Base-by-base conservation (phyloP, 2,113 vertebrate species). In the Brevimyrus niger region DNA sequence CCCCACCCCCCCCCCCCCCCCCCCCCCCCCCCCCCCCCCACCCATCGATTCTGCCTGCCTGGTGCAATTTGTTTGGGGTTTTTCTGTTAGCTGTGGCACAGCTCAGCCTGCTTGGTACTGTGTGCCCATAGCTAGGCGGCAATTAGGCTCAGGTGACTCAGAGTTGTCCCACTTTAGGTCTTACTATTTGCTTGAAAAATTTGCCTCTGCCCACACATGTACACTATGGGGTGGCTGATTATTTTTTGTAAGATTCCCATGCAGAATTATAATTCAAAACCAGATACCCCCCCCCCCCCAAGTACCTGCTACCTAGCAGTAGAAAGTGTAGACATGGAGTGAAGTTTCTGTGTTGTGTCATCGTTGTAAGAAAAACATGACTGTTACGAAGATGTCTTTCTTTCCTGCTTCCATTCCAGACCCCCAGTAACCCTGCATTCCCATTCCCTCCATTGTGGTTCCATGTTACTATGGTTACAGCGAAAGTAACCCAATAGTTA, bases 1-100 rank as follows among this genome's bases (percentile, higher is more conserved):
- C n/a, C n/a, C n/a, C n/a, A n/a, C n/a, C n/a, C n/a, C n/a, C n/a
- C n/a, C n/a, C n/a, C n/a, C n/a, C n/a, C n/a, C n/a, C n/a, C n/a
- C n/a, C n/a, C n/a, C n/a, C n/a, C 91, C 31, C 50, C 46, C 46
- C 3, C 92, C 91, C 91, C 93, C 90, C 89, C 91, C 91, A 90
- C 92, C 91, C 92, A 58, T 58, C 3, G 4, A 46, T 51, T 86
- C 27, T 87, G 53, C 31, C 50, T 8, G 85, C 48, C 46, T n/a
- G 35, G 35, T 21, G 17, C 87, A 46, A 61, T 87, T 87, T 87
- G 38, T 65, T 87, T 87, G 85, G 50, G 85, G 85, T 87, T 65
- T 87, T 65, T 65, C 35, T 47, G 38, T 46, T 61, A 44, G 21
- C 9, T 3, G 21, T 42, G 15, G 31, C 50, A 31, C 17, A 3